Base-by-base conservation (phyloP, 2,113 vertebrate species). In the Campylomormyrus tamandua region DNA sequence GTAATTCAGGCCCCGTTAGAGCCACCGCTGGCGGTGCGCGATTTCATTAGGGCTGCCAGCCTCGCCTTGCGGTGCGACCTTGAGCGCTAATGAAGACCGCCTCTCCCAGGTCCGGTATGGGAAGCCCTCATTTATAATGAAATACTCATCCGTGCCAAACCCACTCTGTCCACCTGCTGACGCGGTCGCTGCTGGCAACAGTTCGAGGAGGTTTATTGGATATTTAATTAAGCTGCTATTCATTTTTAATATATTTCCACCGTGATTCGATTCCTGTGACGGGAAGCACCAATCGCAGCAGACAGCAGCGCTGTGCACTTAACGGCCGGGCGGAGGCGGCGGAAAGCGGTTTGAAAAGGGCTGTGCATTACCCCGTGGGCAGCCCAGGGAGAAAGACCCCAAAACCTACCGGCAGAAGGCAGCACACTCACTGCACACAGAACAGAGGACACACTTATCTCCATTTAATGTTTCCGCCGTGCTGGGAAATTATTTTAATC, bases 41-140 rank as follows among this genome's bases (percentile, higher is more conserved):
- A 97, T 97, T 95, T 95, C 91, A 93, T 96, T 96, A 96, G 93
- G 92, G 92, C 94, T 45, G 70, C 56, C 92, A 92, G 92, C 90
- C 91, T 90, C 90, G 91, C 92, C 91, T 96, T 94, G 94, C 94
- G 93, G 95, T 90, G 62, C 90, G 93, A 94, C 95, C 95, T 93
- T 90, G 94, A 94, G 94, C 1, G 1, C 90, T 94, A 93, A 92
- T 92, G 90, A 92, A 92, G 93, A 95, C 94, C 94, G 92, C 1
- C 91, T 80, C 45, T 85, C 46, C 56, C n/a, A 35, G 45, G 0
- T 9, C 45, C 27, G 88, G 87, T 62, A 48, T 77, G 58, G 19
- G 3, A 10, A 6, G 8, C 24, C 21, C 17, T 46, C 91, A 66
- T 45, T 56, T 91, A 90, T 48, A 49, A 89, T 85, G 91, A 89